These are phyloP conservation scores for Paratilapia polleni DNA, from an alignment of 2,113 vertebrate species.

Conservation along the genomic window DNA sequence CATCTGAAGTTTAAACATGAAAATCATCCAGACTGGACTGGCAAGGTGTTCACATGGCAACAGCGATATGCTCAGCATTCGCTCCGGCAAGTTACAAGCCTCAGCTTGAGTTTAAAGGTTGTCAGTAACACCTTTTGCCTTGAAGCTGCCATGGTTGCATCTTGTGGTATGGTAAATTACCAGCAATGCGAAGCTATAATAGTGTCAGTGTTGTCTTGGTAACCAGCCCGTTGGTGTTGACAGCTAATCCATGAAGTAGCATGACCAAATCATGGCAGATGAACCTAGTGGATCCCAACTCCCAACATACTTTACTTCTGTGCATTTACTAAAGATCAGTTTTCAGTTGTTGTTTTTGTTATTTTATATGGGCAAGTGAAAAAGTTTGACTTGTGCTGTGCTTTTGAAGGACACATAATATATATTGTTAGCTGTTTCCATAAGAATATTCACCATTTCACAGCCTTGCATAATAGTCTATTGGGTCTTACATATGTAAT, in stretches of 20 bases:
- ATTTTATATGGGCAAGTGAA: not conserved
- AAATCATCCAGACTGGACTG: constrained; percentile 14
- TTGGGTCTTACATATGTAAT: no score
- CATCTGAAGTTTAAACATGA: constrained; percentile 30
- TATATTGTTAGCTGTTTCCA: no score
- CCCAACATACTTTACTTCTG: not conserved
- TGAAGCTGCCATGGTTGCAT: constrained; percentile 27
- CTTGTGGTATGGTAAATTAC: constrained; percentile 14
- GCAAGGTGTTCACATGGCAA: constrained; percentile 42
- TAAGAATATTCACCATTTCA: no score
- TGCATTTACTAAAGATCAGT: not conserved
- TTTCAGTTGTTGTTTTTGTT: not conserved
- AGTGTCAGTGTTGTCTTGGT: constrained; percentile 32
- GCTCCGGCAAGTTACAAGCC: constrained; percentile 3
- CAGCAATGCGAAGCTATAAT: not conserved
- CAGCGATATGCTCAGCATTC: constrained; percentile 11
- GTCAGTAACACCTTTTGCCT: constrained; percentile 38
- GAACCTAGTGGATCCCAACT: not conserved
- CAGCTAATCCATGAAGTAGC: constrained; percentile 28
- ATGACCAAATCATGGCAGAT: not conserved
- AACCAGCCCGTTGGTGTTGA: constrained; percentile 32
- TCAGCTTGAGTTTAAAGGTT: constrained; percentile 37
- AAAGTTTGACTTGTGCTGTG: no score
- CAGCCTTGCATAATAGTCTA: no score
- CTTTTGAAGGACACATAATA: no score